These are phyloP conservation scores for Folsomia candida DNA, from an alignment of 2,888 invertebrate species.

Conservation along the genomic window DNA sequence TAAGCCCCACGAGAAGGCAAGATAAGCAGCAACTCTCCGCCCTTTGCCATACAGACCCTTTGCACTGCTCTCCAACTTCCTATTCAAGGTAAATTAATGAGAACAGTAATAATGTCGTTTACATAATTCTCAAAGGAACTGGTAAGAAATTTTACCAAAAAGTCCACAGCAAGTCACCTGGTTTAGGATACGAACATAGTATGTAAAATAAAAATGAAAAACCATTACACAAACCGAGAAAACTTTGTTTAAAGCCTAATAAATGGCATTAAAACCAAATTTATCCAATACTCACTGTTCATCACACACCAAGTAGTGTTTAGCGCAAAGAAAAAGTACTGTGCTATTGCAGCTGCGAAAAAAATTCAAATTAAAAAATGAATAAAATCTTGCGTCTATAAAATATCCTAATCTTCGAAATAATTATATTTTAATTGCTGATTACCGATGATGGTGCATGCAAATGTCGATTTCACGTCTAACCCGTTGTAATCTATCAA, in stretches of 20 bases:
- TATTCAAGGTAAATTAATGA: constrained; percentile 5
- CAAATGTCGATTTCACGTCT: constrained; percentile 18
- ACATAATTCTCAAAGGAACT: background rate
- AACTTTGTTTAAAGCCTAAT: too few species aligned
- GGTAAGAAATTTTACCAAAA: constrained; percentile 30
- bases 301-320: constrained; percentile 41
- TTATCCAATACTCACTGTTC: too few species aligned
- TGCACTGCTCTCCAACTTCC: constrained; percentile 36
- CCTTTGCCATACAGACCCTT: constrained; percentile 27
- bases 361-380: background rate
- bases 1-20: constrained; percentile 32
- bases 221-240: too few species aligned
- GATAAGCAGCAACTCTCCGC: constrained; percentile 19
- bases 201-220: too few species aligned
- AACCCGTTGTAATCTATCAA: constrained; percentile 28
- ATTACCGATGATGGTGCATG: constrained; percentile 36
- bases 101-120: background rate
- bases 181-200: too few species aligned
- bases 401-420: background rate
- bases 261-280: too few species aligned
- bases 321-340: constrained; percentile 41
- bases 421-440: background rate
- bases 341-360: constrained; percentile 22
- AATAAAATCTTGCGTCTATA: background rate
- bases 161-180: constrained; percentile 43